Evolutionary conservation across 2,888 invertebrate species (phyloP), one percentile per base, ranked within the genome.

Genomic region (Sphecodes monilicornis): DNA sequence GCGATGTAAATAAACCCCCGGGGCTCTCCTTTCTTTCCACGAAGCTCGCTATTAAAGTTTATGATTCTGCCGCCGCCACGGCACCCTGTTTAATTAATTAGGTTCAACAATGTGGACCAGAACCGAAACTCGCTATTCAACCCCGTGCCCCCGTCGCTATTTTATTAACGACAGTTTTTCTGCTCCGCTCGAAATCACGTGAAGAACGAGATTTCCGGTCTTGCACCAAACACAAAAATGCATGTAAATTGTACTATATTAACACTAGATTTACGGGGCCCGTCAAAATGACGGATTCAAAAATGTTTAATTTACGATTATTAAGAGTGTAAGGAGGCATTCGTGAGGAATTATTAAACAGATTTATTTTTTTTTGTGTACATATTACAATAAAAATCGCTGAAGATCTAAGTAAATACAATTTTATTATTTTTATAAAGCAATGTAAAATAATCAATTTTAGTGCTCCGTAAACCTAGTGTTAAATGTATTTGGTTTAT

Each of bases 71-170:
- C 89, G 82, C 72, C 78, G 80, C 90, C 86, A 88, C 78, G 82
- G 84, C 84, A 76, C 84, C 78, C 85, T 82, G 86, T 79, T 90
- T 92, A 92, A 92, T 91, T 92, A 92, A 92, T 92, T 90, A 81
- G 84, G 76, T 82, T 32, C 84, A 74, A 86, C 86, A 90, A 87
- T 88, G 89, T 86, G 80, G 80, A 64, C 57, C 76, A 76, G 36
- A 29, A 66, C 32, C 72, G 66, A 79, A 76, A 72, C 74, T 81
- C 73, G 60, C 79, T 11, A 22, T 36, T 39, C 68, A n/a, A 39
- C 76, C 80, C 36, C 3, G 29, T 26, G 13, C 10, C 46, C 4
- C 11, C 32, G 16, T n/a, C 66, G 29, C 22, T 64, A 0, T 64
- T 64, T 64, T 32, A 64, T 36, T 10, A 10, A 18, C 32, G 22